Percentiles rank a stretch among this genome's conserved stretches.
Evolutionary conservation across 2,113 vertebrate genomes (phyloP).

Genomic region (Centropus unirufus): DNA sequence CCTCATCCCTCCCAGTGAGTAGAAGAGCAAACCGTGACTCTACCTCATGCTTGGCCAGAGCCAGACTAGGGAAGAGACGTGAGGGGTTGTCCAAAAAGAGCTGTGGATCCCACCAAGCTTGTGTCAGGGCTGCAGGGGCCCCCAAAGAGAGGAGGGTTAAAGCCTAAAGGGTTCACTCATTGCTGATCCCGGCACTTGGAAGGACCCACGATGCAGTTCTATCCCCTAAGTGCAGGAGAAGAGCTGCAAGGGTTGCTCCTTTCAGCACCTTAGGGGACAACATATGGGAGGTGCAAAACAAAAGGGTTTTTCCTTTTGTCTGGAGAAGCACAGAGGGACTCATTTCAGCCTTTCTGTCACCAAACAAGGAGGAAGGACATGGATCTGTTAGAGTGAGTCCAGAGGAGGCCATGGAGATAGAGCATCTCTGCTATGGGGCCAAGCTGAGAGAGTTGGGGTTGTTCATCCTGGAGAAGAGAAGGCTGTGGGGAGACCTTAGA

Average conservation of each 20-base stretch:
- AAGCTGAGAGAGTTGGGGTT: too few species aligned
- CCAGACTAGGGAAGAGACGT: not conserved
- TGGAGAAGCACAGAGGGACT: not conserved
- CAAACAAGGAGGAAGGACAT: too few species aligned
- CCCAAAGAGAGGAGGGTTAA: rapidly evolving
- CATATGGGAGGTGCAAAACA: rapidly evolving
- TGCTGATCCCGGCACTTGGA: rapidly evolving
- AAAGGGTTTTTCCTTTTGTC: not conserved
- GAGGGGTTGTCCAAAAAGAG: not conserved
- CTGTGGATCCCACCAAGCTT: not conserved
- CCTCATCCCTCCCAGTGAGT: not conserved
- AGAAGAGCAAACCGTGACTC: not conserved
- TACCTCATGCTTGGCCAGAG: not conserved
- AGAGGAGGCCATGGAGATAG: too few species aligned
- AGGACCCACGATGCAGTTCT: rapidly evolving
- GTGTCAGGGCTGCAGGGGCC: too few species aligned
- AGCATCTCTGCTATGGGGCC: too few species aligned
- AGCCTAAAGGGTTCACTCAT: rapidly evolving
- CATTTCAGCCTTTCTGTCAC: rapidly evolving
- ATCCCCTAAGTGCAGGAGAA: not conserved
- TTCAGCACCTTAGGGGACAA: too few species aligned
- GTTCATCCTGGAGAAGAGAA: too few species aligned
- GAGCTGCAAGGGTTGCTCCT: not conserved
- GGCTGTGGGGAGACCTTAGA: too few species aligned
- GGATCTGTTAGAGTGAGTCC: too few species aligned